Percentiles rank a stretch among this genome's conserved stretches.
phyloP scores from a whole-genome alignment of 2,113 vertebrate species.

The Ciconia boyciana region DNA sequence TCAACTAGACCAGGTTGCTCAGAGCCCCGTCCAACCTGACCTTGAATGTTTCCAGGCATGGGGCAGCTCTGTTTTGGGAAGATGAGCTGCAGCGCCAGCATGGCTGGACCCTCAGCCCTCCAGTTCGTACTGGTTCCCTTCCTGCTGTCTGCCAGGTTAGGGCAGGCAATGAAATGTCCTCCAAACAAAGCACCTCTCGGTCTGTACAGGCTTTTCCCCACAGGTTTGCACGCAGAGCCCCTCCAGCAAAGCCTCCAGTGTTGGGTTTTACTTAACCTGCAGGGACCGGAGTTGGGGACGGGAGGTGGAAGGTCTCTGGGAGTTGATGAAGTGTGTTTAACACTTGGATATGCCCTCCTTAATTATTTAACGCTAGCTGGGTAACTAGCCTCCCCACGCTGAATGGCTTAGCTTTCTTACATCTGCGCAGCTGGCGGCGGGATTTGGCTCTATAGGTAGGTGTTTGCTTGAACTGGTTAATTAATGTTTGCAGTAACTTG shows the following conservation, averaged over 20 bases:
- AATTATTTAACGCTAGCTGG: not conserved
- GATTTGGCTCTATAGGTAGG: not conserved
- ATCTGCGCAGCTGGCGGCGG: fast-evolving
- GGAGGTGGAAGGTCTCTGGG: not conserved
- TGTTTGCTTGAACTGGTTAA: not conserved
- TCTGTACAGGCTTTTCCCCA: not conserved
- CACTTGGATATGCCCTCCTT: not conserved
- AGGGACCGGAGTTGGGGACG: not conserved
- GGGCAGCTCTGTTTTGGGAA: not conserved
- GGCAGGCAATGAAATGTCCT: not conserved
- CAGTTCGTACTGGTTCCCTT: not conserved
- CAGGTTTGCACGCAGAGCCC: not conserved
- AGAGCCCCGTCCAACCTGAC: not conserved
- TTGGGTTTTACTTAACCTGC: not conserved
- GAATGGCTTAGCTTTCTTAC: not conserved
- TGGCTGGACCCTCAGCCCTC: not conserved
- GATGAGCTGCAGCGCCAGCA: not conserved
- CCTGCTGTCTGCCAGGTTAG: not conserved
- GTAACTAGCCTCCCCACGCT: fast-evolving
- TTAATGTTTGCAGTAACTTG: not conserved
- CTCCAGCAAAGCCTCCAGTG: not conserved
- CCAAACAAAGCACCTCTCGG: fast-evolving
- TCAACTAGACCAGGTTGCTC: not conserved
- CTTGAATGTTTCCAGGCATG: not conserved
- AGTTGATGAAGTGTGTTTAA: not conserved